Evolutionary conservation across 2,888 invertebrate species (phyloP).

Genomic region (Reticulitermes lucifugus): DNA sequence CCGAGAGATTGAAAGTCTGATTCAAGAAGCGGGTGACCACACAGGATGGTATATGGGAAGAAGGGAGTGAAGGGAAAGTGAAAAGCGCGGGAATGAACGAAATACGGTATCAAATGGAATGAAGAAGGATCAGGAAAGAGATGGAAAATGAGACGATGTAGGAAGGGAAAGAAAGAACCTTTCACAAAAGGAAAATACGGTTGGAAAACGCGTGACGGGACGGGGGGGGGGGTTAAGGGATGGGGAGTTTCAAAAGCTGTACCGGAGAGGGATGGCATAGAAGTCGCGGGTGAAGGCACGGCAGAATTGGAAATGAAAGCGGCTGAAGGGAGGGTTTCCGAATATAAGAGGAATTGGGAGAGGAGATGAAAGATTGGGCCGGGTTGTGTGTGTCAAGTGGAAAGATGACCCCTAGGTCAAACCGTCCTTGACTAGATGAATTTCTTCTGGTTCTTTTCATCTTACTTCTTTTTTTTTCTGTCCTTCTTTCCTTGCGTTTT

Average conservation of each 20-base stretch:
- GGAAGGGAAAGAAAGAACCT: constrained; percentile 4
- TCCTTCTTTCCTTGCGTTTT: not conserved
- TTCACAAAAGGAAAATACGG: not conserved
- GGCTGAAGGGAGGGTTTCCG: not conserved
- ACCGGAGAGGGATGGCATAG: constrained; percentile 10
- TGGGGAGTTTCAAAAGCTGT: too few relatives aligned
- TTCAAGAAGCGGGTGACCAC: not conserved
- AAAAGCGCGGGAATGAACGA: constrained; percentile 10
- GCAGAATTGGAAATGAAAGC: constrained; percentile 27
- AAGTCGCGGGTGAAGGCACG: constrained; percentile 20
- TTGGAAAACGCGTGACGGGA: not conserved
- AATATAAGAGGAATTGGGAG: constrained; percentile 14
- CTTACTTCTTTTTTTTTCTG: not conserved
- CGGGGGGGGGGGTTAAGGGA: not conserved
- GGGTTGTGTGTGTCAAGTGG: constrained; percentile 32
- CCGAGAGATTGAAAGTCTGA: not conserved
- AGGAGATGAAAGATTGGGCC: not conserved
- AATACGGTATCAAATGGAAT: not conserved
- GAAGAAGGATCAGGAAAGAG: constrained; percentile 8
- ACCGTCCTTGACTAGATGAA: constrained; percentile 36
- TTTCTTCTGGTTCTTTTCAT: constrained; percentile 36
- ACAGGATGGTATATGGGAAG: not conserved
- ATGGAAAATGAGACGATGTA: not conserved
- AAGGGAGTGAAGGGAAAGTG: not conserved
- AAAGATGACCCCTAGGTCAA: constrained; percentile 40